Evolutionary conservation across 2,797 vertebrate genomes (phyloP), one percentile per base, ranked within the genome.

Genomic region (Perdix hodgsoniae): DNA sequence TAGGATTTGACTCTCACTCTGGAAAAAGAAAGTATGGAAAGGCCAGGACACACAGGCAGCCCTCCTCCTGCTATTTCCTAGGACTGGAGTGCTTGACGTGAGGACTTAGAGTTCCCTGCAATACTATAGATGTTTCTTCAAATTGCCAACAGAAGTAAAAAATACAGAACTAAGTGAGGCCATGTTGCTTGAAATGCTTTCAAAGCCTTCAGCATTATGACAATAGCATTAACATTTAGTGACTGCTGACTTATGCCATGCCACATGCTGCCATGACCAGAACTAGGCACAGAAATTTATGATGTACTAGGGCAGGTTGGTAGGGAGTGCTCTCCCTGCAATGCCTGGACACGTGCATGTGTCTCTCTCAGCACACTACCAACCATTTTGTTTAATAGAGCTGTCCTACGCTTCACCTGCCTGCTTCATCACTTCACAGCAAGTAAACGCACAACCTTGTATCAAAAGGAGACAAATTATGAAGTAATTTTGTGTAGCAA

Each of bases 51-150:
- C 14, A 64, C 22, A 44, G 31, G 57, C 63, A 87, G 59, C 24
- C 22, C n/a, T 31, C 4, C 0, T 84, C n/a, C 47, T 72, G 49
- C 18, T 31, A 44, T 84, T 66, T 49, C 29, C 39, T 67, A 22
- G 0, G 0, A 40, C 14, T 72, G 54, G 14, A 75, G 17, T 1
- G 12, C 27, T 59, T 56, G 14, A 39, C 4, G 0, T 15, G 15
- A 18, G 31, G 21, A 76, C 12, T 71, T 63, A 37, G 13, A 42
- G 16, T 31, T 63, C 26, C 56, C 35, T 77, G 31, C 72, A 33
- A 17, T 12, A 29, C 0, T 37, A 14, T 5, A 42, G 21, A 2
- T 14, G 29, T 73, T 69, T n/a, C 45, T 76, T 76, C 33, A 65
- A 57, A 76, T 40, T 75, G 6, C 23, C n/a, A 54, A 33, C 3